Conservation (phyloP, 2,888 invertebrate species). For the Ischnura elegans region DNA sequence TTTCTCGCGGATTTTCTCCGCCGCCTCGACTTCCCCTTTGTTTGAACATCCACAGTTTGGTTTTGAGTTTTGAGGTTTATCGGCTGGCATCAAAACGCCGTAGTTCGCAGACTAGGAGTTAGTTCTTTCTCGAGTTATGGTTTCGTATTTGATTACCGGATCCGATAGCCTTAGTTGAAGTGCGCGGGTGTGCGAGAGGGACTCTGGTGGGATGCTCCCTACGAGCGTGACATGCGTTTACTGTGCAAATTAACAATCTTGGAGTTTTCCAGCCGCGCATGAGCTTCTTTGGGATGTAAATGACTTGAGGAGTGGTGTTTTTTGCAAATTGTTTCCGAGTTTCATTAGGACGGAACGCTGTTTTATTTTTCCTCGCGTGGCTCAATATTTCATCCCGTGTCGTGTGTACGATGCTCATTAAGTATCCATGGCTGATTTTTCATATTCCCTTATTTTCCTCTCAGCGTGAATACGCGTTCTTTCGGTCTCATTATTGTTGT, state of each 20-base stretch:
- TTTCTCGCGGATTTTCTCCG: background rate
- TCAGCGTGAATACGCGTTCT: background rate
- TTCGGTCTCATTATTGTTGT: background rate
- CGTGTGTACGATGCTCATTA: background rate
- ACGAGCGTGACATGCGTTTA: background rate
- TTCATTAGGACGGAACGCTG: background rate
- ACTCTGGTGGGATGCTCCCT: background rate
- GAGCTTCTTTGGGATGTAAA: background rate
- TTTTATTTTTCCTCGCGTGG: background rate
- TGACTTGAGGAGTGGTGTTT: background rate
- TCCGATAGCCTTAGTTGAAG: background rate
- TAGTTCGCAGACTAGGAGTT: background rate
- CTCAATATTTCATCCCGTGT: background rate
- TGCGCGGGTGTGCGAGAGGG: background rate
- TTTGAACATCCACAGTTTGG: background rate
- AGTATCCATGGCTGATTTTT: background rate
- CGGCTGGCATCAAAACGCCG: background rate
- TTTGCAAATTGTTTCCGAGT: background rate
- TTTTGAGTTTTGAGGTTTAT: background rate
- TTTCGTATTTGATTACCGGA: background rate
- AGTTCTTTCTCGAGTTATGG: background rate
- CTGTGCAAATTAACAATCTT: background rate
- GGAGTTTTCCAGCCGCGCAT: background rate
- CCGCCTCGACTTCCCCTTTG: background rate
- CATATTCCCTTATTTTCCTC: background rate